phyloP scores from a whole-genome alignment of 2,888 invertebrate genomes.

The Adineta ricciae region DNA sequence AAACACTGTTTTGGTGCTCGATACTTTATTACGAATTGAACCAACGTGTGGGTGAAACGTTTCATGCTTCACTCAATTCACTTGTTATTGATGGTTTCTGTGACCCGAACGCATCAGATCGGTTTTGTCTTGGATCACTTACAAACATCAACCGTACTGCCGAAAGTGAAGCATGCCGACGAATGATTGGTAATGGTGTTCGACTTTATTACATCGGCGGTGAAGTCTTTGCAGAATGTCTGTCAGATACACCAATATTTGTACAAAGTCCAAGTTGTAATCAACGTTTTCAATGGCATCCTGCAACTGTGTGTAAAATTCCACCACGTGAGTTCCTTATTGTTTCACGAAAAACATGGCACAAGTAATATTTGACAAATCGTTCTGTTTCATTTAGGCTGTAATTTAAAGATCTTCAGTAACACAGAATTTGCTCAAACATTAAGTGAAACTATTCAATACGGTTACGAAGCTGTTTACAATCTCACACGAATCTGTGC shows the following conservation, averaged over 20 bases:
- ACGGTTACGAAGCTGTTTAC: slow-evolving; percentile 95
- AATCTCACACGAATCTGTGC: slow-evolving; percentile 99
- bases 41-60: slow-evolving; percentile 86
- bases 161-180: slow-evolving; percentile 91
- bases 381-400: slow-evolving; percentile 56
- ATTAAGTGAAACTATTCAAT: slow-evolving; percentile 80
- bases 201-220: slow-evolving; percentile 89
- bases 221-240: slow-evolving; percentile 91
- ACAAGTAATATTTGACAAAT: too few species aligned
- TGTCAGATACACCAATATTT: slow-evolving; percentile 92
- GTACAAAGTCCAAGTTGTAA: slow-evolving; percentile 97
- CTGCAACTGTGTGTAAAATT: slow-evolving; percentile 96
- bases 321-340: slow-evolving; percentile 59
- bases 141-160: slow-evolving; percentile 97
- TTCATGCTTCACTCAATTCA: slow-evolving; percentile 49
- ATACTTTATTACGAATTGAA: slow-evolving; percentile 97
- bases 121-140: slow-evolving; percentile 90
- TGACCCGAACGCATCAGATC: slow-evolving; percentile 85
- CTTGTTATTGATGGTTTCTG: slow-evolving; percentile 97
- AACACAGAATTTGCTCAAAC: slow-evolving; percentile 76
- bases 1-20: slow-evolving; percentile 91
- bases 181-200: slow-evolving; percentile 84
- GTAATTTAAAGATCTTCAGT: slow-evolving; percentile 94
- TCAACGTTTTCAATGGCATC: slow-evolving; percentile 87
- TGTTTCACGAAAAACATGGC: too few species aligned